Evolutionary conservation across 2,888 invertebrate genomes (phyloP).

Genomic region (Adineta ricciae): DNA sequence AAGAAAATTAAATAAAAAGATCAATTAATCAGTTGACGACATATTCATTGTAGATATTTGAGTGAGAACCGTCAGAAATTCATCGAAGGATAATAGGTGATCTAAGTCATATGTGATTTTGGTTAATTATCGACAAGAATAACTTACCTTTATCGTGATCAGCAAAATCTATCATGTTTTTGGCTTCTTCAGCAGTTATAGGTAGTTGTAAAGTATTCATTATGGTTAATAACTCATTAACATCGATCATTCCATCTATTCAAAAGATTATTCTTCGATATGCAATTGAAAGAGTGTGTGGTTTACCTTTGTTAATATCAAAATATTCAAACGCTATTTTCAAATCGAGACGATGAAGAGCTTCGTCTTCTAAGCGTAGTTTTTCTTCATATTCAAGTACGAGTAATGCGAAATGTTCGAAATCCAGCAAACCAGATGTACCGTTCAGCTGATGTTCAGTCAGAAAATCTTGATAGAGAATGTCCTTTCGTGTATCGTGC

Average conservation of each 20-base stretch:
- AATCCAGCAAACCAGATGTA: neutral
- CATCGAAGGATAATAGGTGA: neutral
- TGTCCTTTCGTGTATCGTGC: neutral
- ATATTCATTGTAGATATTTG: neutral
- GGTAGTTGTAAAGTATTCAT: neutral
- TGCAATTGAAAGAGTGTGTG: too few relatives aligned
- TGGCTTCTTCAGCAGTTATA: neutral
- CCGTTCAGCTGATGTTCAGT: neutral
- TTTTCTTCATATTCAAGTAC: conserved; percentile 11
- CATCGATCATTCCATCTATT: neutral
- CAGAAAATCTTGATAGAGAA: neutral
- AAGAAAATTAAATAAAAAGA: too few relatives aligned
- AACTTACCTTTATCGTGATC: neutral
- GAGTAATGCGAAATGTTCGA: neutral
- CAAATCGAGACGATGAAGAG: neutral
- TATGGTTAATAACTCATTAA: neutral
- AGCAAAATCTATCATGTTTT: neutral
- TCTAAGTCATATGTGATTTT: too few relatives aligned
- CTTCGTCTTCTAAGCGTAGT: neutral
- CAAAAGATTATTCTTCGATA: too few relatives aligned
- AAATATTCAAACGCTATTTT: conserved; percentile 18
- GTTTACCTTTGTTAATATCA: conserved; percentile 7
- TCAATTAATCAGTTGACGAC: too few relatives aligned
- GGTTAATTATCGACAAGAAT: too few relatives aligned
- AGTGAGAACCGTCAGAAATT: neutral